Evolutionary conservation across 2,797 vertebrate genomes (phyloP), one percentile per base, ranked within the genome.

Genomic region (Brotula barbata): DNA sequence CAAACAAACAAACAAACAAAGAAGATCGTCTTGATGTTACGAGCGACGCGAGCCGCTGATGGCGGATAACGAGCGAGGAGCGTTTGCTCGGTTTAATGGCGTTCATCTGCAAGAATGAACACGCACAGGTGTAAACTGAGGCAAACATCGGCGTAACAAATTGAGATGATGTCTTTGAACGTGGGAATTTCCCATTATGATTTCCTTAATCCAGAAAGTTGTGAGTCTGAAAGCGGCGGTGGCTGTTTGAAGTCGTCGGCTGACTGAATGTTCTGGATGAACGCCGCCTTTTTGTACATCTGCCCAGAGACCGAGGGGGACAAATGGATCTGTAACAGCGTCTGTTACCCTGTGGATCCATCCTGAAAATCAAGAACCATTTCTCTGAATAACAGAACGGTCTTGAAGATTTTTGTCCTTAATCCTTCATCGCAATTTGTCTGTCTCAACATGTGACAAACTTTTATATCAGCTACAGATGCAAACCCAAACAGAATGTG

Each of bases 151-250:
- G 42, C 42, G 72, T 81, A 73, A 81, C 71, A 72, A 85, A 71
- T 59, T 59, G 62, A 44, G 50, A 50, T 55, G 62, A 63, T 62
- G 67, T 80, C 64, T 74, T 82, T 60, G 51, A 53, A 23, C 67
- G 76, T 84, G 83, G 68, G 79, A 85, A 87, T 85, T 58, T 75
- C 61, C 82, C 72, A 77, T 88, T 63, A 80, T 73, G 54, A 68
- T 71, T 78, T 71, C 33, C 65, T 72, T 76, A 62, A 77, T 77
- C 79, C 68, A 67, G 57, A 84, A 68, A 44, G 69, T 78, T 58
- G 73, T 68, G 20, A 59, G 9, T 11, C 36, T 61, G 71, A 70
- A 78, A 83, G 82, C 74, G 85, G 81, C 74, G 63, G 40, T 15
- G 2, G 37, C 13, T 39, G 13, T 15, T 39, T 1, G 4, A 39